These are phyloP conservation scores for Sitta carolinensis DNA, from an alignment of 2,797 vertebrate genomes.

Conservation along the genomic window DNA sequence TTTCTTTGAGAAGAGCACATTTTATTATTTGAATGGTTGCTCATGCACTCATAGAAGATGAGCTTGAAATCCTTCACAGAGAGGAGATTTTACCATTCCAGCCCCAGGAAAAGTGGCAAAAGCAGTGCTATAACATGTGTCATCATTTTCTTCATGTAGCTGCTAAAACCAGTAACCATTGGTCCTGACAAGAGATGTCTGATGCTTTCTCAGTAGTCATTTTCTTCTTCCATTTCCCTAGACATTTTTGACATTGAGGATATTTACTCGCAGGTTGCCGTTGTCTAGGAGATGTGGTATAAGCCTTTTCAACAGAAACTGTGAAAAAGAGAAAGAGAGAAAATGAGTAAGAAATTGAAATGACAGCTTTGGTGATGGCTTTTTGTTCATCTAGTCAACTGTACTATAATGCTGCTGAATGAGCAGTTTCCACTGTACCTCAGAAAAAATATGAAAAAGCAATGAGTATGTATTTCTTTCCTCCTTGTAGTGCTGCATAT, in stretches of 20 bases:
- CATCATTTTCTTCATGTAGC: background rate
- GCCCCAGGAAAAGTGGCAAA: background rate
- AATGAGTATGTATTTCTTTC: background rate
- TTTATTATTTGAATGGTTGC: background rate
- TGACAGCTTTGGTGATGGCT: background rate
- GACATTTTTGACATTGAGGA: background rate
- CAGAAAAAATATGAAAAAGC: background rate
- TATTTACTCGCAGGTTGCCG: background rate
- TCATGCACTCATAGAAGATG: background rate
- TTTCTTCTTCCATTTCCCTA: background rate
- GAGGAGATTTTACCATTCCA: background rate
- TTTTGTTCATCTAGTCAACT: background rate
- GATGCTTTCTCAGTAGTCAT: background rate
- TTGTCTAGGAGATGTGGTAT: background rate
- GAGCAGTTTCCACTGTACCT: background rate
- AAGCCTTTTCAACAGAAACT: background rate
- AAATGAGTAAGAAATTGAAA: constrained; percentile 31
- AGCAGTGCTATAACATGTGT: background rate
- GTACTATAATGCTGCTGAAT: background rate
- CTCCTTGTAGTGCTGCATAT: background rate
- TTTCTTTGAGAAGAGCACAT: background rate
- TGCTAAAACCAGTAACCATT: background rate
- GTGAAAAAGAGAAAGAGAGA: background rate
- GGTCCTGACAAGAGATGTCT: background rate
- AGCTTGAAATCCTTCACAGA: background rate